phyloP scores from a whole-genome alignment of 2,113 vertebrate species.

The Bos taurus region DNA sequence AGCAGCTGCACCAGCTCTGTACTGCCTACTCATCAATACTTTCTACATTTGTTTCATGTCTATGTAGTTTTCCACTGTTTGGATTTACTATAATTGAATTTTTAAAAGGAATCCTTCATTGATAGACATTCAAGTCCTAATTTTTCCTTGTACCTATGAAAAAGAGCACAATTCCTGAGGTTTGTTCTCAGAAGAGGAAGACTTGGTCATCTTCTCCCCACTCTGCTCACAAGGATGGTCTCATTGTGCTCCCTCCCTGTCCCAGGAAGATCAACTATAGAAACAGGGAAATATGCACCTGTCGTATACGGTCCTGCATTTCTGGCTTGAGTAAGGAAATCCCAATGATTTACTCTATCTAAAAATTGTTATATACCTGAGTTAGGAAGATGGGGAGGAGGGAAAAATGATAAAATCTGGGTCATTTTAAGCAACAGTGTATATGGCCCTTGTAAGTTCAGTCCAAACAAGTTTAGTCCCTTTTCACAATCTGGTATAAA shows the following conservation, averaged over 20 bases:
- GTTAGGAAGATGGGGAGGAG: not conserved
- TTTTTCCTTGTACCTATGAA: not conserved
- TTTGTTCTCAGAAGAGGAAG: not conserved
- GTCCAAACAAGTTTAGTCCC: not conserved
- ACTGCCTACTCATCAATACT: not conserved
- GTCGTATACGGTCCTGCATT: not conserved
- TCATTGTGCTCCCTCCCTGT: not conserved
- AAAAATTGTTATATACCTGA: not conserved
- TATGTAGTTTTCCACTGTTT: not conserved
- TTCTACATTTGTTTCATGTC: not conserved
- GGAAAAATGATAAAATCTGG: not conserved
- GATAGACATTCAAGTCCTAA: not conserved
- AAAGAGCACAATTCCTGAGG: not conserved
- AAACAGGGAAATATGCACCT: not conserved
- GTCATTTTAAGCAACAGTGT: not conserved
- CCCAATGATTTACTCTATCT: not conserved
- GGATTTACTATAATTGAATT: not conserved
- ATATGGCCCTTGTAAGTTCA: not conserved
- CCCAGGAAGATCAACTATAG: not conserved
- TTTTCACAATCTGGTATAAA: not conserved
- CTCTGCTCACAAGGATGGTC: not conserved
- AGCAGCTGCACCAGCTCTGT: not conserved
- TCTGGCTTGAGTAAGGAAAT: not conserved
- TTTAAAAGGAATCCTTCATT: not conserved
- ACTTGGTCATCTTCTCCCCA: not conserved